Evolutionary conservation across 2,888 invertebrate species (phyloP).

Genomic region (Meteorus colon): DNA sequence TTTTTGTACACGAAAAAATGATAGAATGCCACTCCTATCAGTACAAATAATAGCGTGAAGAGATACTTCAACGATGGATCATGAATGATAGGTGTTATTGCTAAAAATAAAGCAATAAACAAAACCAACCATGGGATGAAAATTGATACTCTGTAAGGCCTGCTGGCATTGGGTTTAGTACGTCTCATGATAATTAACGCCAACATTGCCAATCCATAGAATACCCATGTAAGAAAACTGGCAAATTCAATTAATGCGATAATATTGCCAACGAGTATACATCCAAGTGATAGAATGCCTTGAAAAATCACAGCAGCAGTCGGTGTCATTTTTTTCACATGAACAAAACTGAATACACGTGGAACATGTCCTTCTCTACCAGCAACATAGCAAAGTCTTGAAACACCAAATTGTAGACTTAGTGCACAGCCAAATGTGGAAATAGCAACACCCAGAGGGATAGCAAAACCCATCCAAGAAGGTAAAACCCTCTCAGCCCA

Average conservation of each 20-base stretch:
- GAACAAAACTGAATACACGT: conserved; percentile 85
- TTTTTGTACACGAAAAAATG: conserved; percentile 84
- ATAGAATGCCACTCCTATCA: conserved; percentile 82
- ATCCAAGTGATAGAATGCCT: conserved; percentile 81
- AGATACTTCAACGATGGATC: conserved; percentile 86
- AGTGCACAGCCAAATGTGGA: conserved; percentile 87
- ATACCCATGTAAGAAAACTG: conserved; percentile 91
- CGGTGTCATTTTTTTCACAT: conserved; percentile 83
- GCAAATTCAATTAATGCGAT: conserved; percentile 87
- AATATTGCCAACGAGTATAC: conserved; percentile 84
- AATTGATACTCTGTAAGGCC: conserved; percentile 86
- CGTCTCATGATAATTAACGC: conserved; percentile 83
- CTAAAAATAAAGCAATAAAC: conserved; percentile 81
- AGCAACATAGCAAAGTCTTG: conserved; percentile 87
- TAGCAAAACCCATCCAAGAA: conserved; percentile 78
- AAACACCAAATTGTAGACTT: conserved; percentile 84
- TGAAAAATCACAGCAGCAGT: conserved; percentile 88
- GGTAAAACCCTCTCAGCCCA: conserved; percentile 82
- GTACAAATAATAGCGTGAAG: conserved; percentile 82
- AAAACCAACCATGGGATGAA: conserved; percentile 84
- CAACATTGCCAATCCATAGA: conserved; percentile 88
- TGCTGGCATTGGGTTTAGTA: conserved; percentile 79
- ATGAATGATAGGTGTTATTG: conserved; percentile 83
- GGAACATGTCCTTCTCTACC: conserved; percentile 88
- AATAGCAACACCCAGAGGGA: conserved; percentile 85